Conservation (phyloP, 1,140 invertebrate species). For the Popillia japonica region DNA sequence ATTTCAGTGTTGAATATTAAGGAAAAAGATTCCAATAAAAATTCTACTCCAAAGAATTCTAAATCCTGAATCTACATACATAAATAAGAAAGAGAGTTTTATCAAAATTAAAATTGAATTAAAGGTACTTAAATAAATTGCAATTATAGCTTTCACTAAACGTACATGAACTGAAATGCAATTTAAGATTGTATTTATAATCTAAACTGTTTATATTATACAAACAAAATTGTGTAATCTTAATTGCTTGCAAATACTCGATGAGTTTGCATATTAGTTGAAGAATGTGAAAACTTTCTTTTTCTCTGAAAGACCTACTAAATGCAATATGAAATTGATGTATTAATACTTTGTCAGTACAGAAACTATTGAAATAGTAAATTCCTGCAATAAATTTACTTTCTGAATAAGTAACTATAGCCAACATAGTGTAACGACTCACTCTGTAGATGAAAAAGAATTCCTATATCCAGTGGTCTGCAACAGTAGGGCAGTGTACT, state of each 20-base stretch:
- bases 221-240: neutral
- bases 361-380: too few relatives aligned
- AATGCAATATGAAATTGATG: neutral
- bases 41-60: too few relatives aligned
- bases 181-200: neutral
- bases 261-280: neutral
- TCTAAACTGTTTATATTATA: neutral
- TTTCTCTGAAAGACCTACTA: neutral
- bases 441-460: conserved; percentile 54
- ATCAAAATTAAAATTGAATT: too few relatives aligned
- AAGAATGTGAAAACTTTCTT: neutral
- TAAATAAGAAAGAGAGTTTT: too few relatives aligned
- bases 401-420: too few relatives aligned
- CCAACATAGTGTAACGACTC: conserved; percentile 44
- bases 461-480: conserved; percentile 53
- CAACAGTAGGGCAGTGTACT: conserved; percentile 54
- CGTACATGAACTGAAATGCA: neutral
- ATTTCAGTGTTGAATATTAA: too few relatives aligned
- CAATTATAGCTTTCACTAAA: conserved; percentile 7
- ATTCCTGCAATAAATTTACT: too few relatives aligned
- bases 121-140: too few relatives aligned
- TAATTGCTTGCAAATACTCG: conserved; percentile 1
- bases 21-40: too few relatives aligned
- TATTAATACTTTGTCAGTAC: neutral
- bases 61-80: too few relatives aligned